Evolutionary conservation across 2,113 vertebrate genomes (phyloP).

Genomic region (Theropithecus gelada): DNA sequence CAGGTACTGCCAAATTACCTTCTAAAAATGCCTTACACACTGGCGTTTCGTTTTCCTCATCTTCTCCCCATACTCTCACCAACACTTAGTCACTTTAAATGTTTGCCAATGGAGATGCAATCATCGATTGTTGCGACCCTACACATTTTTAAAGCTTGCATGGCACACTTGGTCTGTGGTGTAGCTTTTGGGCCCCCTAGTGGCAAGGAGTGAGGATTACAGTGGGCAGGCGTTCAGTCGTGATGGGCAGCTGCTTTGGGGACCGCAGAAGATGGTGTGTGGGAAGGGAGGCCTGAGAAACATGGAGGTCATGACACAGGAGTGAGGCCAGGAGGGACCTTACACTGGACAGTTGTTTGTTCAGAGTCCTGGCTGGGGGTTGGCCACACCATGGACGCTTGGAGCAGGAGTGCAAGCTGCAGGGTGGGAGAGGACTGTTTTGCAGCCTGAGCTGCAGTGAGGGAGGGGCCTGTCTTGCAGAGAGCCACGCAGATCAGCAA

Average conservation of each 20-base stretch:
- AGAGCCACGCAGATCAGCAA: slow-evolving; percentile 95
- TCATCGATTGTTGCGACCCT: background rate
- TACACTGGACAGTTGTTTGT: background rate
- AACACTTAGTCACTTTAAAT: background rate
- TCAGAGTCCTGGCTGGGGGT: background rate
- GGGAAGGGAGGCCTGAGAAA: background rate
- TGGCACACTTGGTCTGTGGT: background rate
- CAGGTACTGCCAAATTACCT: background rate
- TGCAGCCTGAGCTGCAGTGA: background rate
- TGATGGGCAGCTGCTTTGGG: background rate
- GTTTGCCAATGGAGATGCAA: background rate
- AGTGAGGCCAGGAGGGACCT: background rate
- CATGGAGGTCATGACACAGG: background rate
- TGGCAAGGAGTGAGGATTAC: background rate
- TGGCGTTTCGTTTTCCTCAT: background rate
- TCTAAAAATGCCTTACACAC: background rate
- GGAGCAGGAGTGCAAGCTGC: background rate
- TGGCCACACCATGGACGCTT: background rate
- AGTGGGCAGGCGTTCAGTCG: background rate
- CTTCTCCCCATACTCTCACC: background rate
- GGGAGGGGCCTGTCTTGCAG: slow-evolving; percentile 82
- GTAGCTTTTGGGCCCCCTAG: background rate
- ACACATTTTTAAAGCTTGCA: background rate
- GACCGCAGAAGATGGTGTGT: background rate
- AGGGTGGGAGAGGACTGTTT: background rate